Base-by-base conservation (phyloP, 2,888 invertebrate species). In the Antheraea assamensis region DNA sequence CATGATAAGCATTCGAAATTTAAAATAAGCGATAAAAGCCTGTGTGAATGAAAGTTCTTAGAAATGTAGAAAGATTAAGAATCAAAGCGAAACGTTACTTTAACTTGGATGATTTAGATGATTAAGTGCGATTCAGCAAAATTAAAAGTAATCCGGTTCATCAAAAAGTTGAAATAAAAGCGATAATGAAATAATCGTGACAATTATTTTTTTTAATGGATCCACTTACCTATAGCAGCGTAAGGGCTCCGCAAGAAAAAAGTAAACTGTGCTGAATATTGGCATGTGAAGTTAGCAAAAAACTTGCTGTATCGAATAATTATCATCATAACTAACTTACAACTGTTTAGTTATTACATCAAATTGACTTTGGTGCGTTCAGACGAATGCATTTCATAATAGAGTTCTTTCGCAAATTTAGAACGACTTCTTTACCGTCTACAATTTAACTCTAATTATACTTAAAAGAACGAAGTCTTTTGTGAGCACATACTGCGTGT, bases 241-340 rank as follows among this genome's bases (percentile, higher is more conserved):
- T 92, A 94, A 93, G 94, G 94, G 92, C 94, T 94, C 94, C 94
- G 94, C 94, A 94, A 94, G 93, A 94, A 94, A 94, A 94, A 94
- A 87, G 92, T 94, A 93, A 91, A 86, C 94, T 92, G 94, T 94
- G 94, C 94, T 92, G 85, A 89, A 89, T 88, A 88, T 88, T 88
- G 87, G 86, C 84, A 82, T 82, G 88, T 87, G 87, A 86, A 81
- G 78, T 79, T 87, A 80, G 89, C 90, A 89, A 90, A 85, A 79
- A 83, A 89, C 88, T 82, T 79, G 79, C 82, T 82, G 83, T 42
- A 55, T 17, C 19, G 19, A 68, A 21, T 52, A 27, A 47, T 68
- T 35, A 15, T 72, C 24, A 35, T 52, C 17, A 30, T 21, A 52
- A 52, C 19, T 52, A 2, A 21, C 21, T 64, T 64, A 47, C 30